Evolutionary conservation across 2,888 invertebrate genomes (phyloP).

Genomic region (Seira musarum): DNA sequence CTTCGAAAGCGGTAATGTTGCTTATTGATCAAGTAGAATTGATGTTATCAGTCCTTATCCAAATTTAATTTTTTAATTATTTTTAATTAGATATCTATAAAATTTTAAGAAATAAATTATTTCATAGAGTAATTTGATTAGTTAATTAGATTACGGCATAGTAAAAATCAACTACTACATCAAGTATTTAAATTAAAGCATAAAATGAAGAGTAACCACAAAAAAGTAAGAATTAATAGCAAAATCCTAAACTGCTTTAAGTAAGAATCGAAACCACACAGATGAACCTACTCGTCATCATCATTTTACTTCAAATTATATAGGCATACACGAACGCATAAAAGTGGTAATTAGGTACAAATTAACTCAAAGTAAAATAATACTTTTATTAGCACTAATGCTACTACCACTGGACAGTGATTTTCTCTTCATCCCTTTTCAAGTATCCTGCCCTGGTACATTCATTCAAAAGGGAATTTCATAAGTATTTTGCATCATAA

Average conservation of each 20-base stretch:
- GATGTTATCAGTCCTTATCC: background rate
- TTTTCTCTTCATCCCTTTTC: constrained; percentile 28
- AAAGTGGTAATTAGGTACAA: too few relatives aligned
- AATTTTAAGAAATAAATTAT: background rate
- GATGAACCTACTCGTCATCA: too few relatives aligned
- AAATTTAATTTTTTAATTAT: background rate
- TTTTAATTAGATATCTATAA: background rate
- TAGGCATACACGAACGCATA: too few relatives aligned
- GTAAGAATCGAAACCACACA: too few relatives aligned
- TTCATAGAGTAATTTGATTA: background rate
- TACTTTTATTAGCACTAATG: background rate
- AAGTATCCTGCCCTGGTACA: constrained; percentile 28
- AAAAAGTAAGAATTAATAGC: too few relatives aligned
- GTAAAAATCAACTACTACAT: background rate
- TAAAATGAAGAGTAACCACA: background rate
- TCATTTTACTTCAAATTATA: too few relatives aligned
- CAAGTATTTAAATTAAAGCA: background rate
- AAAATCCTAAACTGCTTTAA: too few relatives aligned
- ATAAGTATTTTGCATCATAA: background rate
- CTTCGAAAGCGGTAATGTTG: constrained; percentile 11
- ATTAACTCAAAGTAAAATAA: background rate
- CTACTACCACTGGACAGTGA: background rate
- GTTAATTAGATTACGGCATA: background rate
- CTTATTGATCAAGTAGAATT: background rate
- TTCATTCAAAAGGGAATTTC: background rate